Evolutionary conservation across 2,797 vertebrate species (phyloP).

Genomic region (Smutsia temminckii): DNA sequence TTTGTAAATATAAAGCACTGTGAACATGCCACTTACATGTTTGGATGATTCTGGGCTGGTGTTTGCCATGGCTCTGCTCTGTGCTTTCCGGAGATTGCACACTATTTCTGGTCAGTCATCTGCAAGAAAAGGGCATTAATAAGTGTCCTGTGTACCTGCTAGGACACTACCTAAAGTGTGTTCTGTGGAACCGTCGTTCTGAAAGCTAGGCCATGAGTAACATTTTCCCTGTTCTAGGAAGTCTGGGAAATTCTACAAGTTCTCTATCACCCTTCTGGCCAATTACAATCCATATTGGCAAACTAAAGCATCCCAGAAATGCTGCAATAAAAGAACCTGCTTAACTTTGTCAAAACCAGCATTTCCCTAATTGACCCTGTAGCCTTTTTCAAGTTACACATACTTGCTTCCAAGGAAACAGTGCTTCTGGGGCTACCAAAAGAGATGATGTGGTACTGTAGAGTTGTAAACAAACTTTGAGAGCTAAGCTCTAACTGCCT

Average conservation of each 20-base stretch:
- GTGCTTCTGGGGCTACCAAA: not conserved
- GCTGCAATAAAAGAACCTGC: slow-evolving; percentile 4
- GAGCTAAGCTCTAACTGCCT: not conserved
- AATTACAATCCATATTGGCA: not conserved
- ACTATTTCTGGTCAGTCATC: slow-evolving; percentile 30
- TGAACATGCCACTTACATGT: not conserved
- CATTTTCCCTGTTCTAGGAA: slow-evolving; percentile 23
- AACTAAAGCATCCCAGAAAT: slow-evolving; percentile 59
- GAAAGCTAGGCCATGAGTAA: not conserved
- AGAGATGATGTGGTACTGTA: not conserved
- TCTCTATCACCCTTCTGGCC: not conserved
- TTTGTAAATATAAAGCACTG: slow-evolving; percentile 28
- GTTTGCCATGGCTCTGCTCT: slow-evolving; percentile 17
- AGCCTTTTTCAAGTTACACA: not conserved
- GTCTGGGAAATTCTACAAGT: slow-evolving; percentile 35
- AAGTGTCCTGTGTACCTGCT: slow-evolving; percentile 14
- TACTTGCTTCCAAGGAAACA: not conserved
- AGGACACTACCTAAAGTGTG: slow-evolving; percentile 7
- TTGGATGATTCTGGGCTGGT: slow-evolving; percentile 27
- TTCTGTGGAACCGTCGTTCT: slow-evolving; percentile 6
- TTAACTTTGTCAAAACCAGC: not conserved
- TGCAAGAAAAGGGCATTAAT: not conserved
- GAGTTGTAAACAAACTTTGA: not conserved
- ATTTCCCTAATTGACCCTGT: not conserved
- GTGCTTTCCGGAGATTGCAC: slow-evolving; percentile 2